These are phyloP conservation scores for Panopea generosa DNA, from an alignment of 2,888 invertebrate species.

Conservation along the genomic window DNA sequence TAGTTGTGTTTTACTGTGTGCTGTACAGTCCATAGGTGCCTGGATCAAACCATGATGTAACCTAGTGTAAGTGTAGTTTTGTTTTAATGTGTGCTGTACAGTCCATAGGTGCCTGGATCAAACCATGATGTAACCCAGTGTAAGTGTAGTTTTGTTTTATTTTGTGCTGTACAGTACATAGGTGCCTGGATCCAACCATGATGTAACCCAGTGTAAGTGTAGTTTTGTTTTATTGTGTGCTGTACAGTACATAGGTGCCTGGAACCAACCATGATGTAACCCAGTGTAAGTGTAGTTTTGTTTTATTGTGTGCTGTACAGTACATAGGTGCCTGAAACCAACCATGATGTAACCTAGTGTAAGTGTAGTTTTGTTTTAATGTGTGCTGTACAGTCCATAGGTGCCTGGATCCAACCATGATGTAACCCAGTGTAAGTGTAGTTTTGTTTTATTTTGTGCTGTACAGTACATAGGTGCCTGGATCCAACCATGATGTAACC, in stretches of 20 bases:
- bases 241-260: slow-evolving; percentile 97
- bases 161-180: slow-evolving; percentile 95
- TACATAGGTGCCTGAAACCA: too few relatives aligned
- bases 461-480: slow-evolving; percentile 96
- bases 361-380: too few relatives aligned
- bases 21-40: slow-evolving; percentile 96
- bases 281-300: too few relatives aligned
- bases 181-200: slow-evolving; percentile 96
- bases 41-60: slow-evolving; percentile 97
- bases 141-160: slow-evolving; percentile 95
- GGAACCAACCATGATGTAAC: too few relatives aligned
- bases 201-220: slow-evolving; percentile 96
- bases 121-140: slow-evolving; percentile 96
- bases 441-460: slow-evolving; percentile 97
- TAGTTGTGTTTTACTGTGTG: slow-evolving; percentile 92
- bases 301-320: too few relatives aligned
- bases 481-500: slow-evolving; percentile 98
- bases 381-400: slow-evolving; percentile 96
- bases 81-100: slow-evolving; percentile 98
- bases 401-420: slow-evolving; percentile 95
- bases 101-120: slow-evolving; percentile 97
- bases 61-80: slow-evolving; percentile 94
- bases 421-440: slow-evolving; percentile 98
- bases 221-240: slow-evolving; percentile 97
- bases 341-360: too few relatives aligned